A percentile compares a stretch with the other conserved stretches of the same genome.
These are phyloP conservation scores for Lathamus discolor DNA, from an alignment of 2,113 vertebrate species.

Conservation along the genomic window DNA sequence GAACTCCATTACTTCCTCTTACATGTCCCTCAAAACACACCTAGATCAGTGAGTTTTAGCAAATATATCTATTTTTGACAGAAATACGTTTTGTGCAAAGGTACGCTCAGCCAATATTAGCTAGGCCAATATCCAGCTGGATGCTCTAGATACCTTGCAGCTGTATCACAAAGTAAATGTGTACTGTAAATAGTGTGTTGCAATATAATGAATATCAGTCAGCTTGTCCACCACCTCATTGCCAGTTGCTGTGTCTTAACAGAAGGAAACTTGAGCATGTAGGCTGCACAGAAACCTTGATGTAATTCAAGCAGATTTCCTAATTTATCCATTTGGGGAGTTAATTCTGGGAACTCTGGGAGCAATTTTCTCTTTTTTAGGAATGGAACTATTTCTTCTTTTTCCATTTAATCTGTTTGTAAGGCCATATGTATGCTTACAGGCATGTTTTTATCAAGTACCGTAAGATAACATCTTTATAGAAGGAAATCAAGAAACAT, in stretches of 20 bases:
- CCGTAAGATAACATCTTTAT: background rate
- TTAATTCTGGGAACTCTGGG: background rate
- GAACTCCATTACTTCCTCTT: background rate
- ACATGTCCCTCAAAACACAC: background rate
- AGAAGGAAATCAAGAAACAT: background rate
- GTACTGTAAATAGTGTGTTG: background rate
- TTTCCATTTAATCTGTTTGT: background rate
- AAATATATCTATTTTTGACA: background rate
- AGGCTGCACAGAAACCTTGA: background rate
- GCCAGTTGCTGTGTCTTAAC: background rate
- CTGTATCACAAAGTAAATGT: background rate
- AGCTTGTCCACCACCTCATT: background rate
- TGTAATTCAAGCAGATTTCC: background rate
- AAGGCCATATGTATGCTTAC: background rate
- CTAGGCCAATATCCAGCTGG: background rate
- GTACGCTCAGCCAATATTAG: background rate
- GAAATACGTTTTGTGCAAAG: background rate
- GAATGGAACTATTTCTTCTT: background rate
- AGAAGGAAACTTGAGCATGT: background rate
- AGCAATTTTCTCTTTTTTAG: background rate
- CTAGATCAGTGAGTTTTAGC: background rate
- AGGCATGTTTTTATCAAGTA: background rate
- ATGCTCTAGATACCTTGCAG: background rate
- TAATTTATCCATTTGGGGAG: background rate
- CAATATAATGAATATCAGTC: background rate